Base-by-base conservation (phyloP, 1,140 invertebrate species). In the Drosophila auraria region DNA sequence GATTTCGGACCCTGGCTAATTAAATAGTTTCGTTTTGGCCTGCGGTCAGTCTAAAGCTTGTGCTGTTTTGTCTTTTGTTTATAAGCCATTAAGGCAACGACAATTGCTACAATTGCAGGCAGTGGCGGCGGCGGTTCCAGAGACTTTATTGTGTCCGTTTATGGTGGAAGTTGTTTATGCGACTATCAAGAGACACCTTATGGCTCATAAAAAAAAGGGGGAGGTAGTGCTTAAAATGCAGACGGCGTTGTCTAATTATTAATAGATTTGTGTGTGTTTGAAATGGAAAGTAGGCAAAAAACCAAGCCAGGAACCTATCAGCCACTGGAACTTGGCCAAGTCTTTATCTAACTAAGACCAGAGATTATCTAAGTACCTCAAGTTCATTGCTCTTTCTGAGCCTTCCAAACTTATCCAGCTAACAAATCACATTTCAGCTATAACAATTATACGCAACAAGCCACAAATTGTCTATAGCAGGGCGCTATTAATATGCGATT, bases 401-500 rank as follows among this genome's bases (percentile, higher is more conserved):
- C 20, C 47, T 54, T 20, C 59, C 40, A 63, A 61, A 57, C 59
- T 51, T 73, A 51, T 57, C 40, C 23, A 11, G 25, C 25, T 17
- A 72, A 60, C 56, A 73, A 72, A 73, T 60, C 54, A 60, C 40
- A 60, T 36, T 59, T 73, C 38, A 27, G n/a, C 47, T 40, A 75
- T 44, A 86, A 62, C 62, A 56, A 64, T 61, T 61, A 76, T 30
- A 73, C 51, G 9, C 44, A 68, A 81, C 68, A 58, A 59, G 38
- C 60, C 68, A 60, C 51, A 76, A 56, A 68, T 75, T 80, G 71
- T 78, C 81, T 79, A 90, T 86, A 90, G 71, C 58, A 77, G 86
- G 82, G 86, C 87, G 86, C 82, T 82, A 90, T 90, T 90, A 90
- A 90, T 90, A 90, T 90, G 86, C 86, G 76, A 90, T 90, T 90